These are phyloP conservation scores for Apogon hyalosoma DNA, from an alignment of 2,797 vertebrate genomes.

Conservation along the genomic window DNA sequence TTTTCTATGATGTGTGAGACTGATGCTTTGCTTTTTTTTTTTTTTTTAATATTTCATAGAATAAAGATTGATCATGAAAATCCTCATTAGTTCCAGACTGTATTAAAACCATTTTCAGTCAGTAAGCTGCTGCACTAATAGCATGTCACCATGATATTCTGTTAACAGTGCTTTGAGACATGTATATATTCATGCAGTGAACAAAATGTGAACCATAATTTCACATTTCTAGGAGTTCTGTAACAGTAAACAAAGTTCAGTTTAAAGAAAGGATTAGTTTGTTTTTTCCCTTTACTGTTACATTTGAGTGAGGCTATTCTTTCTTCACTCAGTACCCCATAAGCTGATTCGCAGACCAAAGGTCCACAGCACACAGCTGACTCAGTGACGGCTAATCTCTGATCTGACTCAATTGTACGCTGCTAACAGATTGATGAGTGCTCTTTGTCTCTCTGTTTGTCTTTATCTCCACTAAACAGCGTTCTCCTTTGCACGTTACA, in stretches of 20 bases:
- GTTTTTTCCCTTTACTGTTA: conserved; percentile 21
- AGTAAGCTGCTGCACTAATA: too few relatives aligned
- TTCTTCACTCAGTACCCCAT: conserved; percentile 18
- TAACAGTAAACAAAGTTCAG: conserved; percentile 11
- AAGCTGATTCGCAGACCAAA: conserved; percentile 77
- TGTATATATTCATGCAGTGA: background rate
- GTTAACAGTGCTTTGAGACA: too few relatives aligned
- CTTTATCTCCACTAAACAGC: conserved; percentile 14
- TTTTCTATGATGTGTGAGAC: too few relatives aligned
- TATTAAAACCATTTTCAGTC: too few relatives aligned
- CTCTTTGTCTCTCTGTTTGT: conserved; percentile 25
- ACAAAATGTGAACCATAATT: too few relatives aligned
- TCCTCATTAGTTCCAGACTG: too few relatives aligned
- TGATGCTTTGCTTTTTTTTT: too few relatives aligned
- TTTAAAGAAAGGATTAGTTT: conserved; percentile 35
- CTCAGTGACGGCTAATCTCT: conserved; percentile 70
- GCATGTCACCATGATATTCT: too few relatives aligned
- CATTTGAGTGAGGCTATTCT: conserved; percentile 51
- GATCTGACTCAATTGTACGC: conserved; percentile 47
- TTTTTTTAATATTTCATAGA: too few relatives aligned
- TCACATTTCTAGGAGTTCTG: background rate
- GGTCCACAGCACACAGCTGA: conserved; percentile 69
- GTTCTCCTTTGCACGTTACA: conserved; percentile 7
- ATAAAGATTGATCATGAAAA: too few relatives aligned
- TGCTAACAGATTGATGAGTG: conserved; percentile 30